phyloP scores from a whole-genome alignment of 2,888 invertebrate species.

The Troides oblongomaculatus region DNA sequence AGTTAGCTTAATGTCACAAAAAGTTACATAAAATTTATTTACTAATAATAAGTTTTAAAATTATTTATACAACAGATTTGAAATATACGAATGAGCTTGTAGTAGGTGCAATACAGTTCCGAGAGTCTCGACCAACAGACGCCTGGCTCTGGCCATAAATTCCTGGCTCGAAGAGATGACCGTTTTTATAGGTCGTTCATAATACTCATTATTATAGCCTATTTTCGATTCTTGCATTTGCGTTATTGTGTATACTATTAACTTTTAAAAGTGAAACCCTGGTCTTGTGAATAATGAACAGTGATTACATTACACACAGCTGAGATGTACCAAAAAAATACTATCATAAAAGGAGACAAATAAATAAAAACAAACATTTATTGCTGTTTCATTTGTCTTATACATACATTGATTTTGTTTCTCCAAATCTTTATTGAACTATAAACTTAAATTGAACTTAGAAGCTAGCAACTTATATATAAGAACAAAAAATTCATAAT shows the following conservation, averaged over 20 bases:
- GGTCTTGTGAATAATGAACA: not conserved
- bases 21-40: not conserved
- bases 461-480: too few species aligned
- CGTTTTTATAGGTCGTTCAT: slow-evolving; percentile 34
- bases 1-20: not conserved
- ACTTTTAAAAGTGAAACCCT: not conserved
- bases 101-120: slow-evolving; percentile 31
- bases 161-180: slow-evolving; percentile 33
- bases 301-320: too few species aligned
- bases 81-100: slow-evolving; percentile 18
- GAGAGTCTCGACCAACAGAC: slow-evolving; percentile 33
- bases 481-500: too few species aligned
- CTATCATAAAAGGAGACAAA: too few species aligned
- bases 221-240: slow-evolving; percentile 6
- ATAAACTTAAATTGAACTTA: too few species aligned
- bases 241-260: not conserved
- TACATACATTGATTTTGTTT: too few species aligned
- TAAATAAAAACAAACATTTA: too few species aligned
- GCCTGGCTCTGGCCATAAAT: slow-evolving; percentile 35
- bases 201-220: slow-evolving; percentile 8
- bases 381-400: too few species aligned
- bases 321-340: too few species aligned
- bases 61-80: slow-evolving; percentile 1
- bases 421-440: too few species aligned
- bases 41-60: not conserved